Conservation (phyloP, 2,888 invertebrate species). For the Polymixis flavicincta region DNA sequence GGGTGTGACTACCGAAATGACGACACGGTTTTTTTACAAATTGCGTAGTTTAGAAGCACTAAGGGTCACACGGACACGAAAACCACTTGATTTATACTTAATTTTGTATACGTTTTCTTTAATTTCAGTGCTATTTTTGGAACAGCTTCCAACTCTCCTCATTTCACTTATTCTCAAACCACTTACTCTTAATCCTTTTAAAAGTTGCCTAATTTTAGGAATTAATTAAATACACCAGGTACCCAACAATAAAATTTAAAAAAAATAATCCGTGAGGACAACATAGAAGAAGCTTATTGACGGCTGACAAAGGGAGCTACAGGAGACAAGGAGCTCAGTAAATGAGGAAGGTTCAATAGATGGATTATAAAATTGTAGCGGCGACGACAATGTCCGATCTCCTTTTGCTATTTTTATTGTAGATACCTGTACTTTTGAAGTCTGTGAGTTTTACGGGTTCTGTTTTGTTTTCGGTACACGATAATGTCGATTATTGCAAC, state of each 20-base stretch:
- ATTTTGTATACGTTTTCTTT: too few relatives aligned
- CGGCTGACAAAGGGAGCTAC: conserved; percentile 22
- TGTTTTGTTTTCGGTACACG: too few relatives aligned
- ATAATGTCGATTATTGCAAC: too few relatives aligned
- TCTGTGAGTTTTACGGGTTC: neutral
- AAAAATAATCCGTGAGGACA: neutral
- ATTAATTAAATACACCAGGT: conserved; percentile 1
- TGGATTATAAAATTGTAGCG: conserved; percentile 32
- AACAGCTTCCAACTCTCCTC: too few relatives aligned
- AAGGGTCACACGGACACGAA: too few relatives aligned
- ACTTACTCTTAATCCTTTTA: neutral
- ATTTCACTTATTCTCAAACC: too few relatives aligned
- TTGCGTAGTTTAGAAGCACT: too few relatives aligned
- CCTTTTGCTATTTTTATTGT: conserved; percentile 13
- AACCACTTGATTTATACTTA: too few relatives aligned
- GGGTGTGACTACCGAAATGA: too few relatives aligned
- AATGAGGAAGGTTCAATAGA: conserved; percentile 21
- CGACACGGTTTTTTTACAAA: too few relatives aligned
- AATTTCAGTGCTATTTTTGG: too few relatives aligned
- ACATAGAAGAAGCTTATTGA: conserved; percentile 21
- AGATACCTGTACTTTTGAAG: neutral
- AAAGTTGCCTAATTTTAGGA: neutral
- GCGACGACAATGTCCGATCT: neutral
- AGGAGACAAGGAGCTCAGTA: neutral
- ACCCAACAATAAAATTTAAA: neutral